Conservation (phyloP, 2,113 vertebrate genomes). For the Malurus elegans region DNA sequence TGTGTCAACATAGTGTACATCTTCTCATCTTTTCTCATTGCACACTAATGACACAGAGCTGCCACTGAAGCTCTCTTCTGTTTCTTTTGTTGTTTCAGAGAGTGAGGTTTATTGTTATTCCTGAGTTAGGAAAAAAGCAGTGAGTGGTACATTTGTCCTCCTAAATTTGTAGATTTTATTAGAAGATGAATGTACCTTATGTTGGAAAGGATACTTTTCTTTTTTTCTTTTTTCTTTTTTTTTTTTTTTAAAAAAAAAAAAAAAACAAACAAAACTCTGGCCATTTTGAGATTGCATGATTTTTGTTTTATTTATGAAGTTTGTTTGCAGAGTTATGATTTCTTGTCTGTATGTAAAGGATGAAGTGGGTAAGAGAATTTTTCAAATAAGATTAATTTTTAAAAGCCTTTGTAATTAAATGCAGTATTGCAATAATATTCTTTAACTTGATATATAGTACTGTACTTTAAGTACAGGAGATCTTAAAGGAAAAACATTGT, state of each 20-base stretch:
- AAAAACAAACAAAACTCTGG: background rate
- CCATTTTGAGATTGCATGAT: conserved; percentile 67
- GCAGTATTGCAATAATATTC: background rate
- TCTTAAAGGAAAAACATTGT: conserved; percentile 42
- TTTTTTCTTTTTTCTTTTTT: background rate
- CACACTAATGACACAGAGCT: conserved; percentile 83
- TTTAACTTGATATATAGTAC: conserved; percentile 29
- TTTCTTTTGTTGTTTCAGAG: conserved; percentile 82
- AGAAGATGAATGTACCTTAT: conserved; percentile 81
- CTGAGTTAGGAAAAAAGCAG: conserved; percentile 78
- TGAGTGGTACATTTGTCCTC: conserved; percentile 78
- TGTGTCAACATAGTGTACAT: conserved; percentile 85
- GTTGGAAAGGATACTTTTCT: conserved; percentile 61
- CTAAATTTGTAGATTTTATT: conserved; percentile 79
- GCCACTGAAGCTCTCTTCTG: conserved; percentile 80
- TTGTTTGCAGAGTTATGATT: conserved; percentile 66
- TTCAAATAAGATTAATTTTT: conserved; percentile 44
- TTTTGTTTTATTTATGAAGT: conserved; percentile 76
- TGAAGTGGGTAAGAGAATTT: conserved; percentile 54
- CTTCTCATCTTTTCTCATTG: conserved; percentile 90
- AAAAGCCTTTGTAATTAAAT: conserved; percentile 69
- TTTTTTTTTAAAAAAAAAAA: no score
- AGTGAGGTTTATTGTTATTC: conserved; percentile 84
- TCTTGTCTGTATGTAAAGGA: conserved; percentile 47
- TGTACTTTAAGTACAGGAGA: conserved; percentile 28